Conservation (phyloP, 1,140 invertebrate species). For the Diuraphis noxia region DNA sequence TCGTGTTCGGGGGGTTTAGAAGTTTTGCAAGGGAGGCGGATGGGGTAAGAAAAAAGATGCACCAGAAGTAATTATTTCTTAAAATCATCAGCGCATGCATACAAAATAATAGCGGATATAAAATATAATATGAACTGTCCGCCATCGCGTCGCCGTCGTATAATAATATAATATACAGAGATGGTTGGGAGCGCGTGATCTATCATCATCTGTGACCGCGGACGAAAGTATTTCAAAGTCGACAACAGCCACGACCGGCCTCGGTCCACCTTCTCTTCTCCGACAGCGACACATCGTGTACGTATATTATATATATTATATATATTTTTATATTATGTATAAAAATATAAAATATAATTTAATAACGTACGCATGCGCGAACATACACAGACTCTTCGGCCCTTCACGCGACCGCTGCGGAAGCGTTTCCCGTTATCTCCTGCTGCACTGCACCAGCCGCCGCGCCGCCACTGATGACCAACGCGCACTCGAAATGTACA, state of each 20-base stretch:
- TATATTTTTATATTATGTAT: not conserved
- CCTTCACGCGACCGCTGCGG: not conserved
- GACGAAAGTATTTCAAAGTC: not conserved
- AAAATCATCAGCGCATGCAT: not conserved
- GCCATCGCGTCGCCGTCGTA: not conserved
- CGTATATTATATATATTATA: not conserved
- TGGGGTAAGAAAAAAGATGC: not conserved
- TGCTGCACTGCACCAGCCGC: not conserved
- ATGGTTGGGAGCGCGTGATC: not conserved
- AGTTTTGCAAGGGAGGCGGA: not conserved
- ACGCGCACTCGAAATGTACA: conserved; percentile 14
- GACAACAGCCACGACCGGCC: not conserved
- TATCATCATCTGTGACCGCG: not conserved
- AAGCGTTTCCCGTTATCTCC: conserved; percentile 22
- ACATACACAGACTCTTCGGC: not conserved
- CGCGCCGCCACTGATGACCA: not conserved
- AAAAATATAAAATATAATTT: not conserved
- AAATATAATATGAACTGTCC: not conserved
- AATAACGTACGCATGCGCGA: not conserved
- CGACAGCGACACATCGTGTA: fast-evolving
- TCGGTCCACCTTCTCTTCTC: not conserved
- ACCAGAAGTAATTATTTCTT: not conserved
- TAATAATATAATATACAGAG: no score
- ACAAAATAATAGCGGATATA: not conserved
- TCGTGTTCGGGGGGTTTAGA: not conserved